These are phyloP conservation scores for Eurystomus gularis DNA, from an alignment of 2,113 vertebrate species.

Conservation along the genomic window DNA sequence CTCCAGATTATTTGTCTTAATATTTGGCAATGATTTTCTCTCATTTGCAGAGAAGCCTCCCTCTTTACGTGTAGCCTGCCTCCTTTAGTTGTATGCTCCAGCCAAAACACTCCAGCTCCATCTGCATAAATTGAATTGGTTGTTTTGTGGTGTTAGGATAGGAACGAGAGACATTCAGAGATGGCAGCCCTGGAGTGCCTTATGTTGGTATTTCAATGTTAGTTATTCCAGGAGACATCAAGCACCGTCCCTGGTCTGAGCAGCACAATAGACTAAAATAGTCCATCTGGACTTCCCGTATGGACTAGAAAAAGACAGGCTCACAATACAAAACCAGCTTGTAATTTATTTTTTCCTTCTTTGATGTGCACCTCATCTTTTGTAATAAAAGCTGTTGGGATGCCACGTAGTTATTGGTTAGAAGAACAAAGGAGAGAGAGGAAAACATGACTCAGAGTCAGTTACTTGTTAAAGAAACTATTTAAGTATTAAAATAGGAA, in stretches of 20 bases:
- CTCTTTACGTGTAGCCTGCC: not conserved
- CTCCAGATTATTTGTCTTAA: conserved; percentile 10
- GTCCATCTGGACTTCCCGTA: not conserved
- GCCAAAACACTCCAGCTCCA: not conserved
- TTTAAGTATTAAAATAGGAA: conserved; percentile 25
- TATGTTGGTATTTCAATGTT: not conserved
- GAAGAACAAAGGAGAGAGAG: not conserved
- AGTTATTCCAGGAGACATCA: not conserved
- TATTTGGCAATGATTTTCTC: not conserved
- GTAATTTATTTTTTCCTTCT: not conserved
- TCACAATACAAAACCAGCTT: not conserved
- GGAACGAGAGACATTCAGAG: not conserved
- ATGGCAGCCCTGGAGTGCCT: not conserved
- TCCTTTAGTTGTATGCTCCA: not conserved
- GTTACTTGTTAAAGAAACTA: conserved; percentile 8
- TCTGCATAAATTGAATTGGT: not conserved
- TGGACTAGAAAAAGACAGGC: not conserved
- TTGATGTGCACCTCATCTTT: not conserved
- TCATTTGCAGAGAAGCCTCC: not conserved
- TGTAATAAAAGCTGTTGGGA: not conserved
- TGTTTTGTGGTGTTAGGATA: not conserved
- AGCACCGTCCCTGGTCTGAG: not conserved
- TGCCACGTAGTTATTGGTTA: not conserved
- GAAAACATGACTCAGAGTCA: not conserved
- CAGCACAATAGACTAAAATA: not conserved